Percentiles rank a stretch among this genome's conserved stretches.
phyloP scores from a whole-genome alignment of 2,797 vertebrate species.

The Chelon labrosus region DNA sequence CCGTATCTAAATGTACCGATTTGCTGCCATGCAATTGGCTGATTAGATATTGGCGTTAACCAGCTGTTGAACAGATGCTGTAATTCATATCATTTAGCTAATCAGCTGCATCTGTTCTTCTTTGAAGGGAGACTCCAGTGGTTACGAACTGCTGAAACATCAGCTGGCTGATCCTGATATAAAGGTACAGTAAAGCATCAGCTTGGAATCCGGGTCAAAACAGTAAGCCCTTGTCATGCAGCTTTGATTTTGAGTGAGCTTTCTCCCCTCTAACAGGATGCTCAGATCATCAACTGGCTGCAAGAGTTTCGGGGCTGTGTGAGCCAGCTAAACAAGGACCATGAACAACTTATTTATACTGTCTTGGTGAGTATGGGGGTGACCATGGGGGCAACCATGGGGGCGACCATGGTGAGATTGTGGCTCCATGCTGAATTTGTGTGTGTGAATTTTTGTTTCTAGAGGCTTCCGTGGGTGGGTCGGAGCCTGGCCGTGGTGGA shows the following conservation, averaged over 20 bases:
- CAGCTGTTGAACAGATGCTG: too few relatives aligned
- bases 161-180: slow-evolving; percentile 95
- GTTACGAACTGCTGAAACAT: slow-evolving; percentile 92
- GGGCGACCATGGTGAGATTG: not conserved
- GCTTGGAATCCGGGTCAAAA: not conserved
- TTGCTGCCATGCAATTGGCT: too few relatives aligned
- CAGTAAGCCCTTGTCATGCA: fast-evolving
- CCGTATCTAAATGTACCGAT: too few relatives aligned
- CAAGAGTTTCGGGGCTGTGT: slow-evolving; percentile 91
- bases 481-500: slow-evolving; percentile 91
- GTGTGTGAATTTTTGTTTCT: not conserved
- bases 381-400: not conserved
- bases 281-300: slow-evolving; percentile 95
- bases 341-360: slow-evolving; percentile 90
- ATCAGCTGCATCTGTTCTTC: not conserved
- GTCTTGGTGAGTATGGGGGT: slow-evolving; percentile 87
- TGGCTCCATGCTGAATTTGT: not conserved
- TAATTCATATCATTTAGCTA: not conserved
- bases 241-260: not conserved
- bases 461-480: slow-evolving; percentile 92
- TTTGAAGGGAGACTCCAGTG: slow-evolving; percentile 88
- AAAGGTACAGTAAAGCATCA: slow-evolving; percentile 84
- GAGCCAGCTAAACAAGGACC: slow-evolving; percentile 91
- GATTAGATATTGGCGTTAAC: too few relatives aligned
- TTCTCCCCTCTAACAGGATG: slow-evolving; percentile 86